Conservation (phyloP, 2,888 invertebrate genomes). For the Andricus curvator region DNA sequence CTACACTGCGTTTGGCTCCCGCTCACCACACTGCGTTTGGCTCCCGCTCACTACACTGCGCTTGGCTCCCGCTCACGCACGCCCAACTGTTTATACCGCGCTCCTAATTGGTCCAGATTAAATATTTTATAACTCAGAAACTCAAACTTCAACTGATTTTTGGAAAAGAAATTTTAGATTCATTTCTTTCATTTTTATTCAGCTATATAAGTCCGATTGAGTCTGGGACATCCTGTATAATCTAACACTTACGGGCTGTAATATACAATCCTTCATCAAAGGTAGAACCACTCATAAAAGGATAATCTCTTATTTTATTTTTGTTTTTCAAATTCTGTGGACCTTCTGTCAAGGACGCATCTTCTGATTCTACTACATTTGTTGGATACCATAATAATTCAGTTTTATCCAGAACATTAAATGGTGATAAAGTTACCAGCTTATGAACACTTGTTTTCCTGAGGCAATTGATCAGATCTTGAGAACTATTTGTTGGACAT, state of each 20-base stretch:
- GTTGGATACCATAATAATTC: neutral
- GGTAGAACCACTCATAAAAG: neutral
- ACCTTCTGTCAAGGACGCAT: slow-evolving; percentile 3
- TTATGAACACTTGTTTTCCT: slow-evolving; percentile 76
- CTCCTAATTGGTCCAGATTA: too few relatives aligned
- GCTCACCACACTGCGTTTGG: too few relatives aligned
- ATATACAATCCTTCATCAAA: slow-evolving; percentile 6
- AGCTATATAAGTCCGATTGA: too few relatives aligned
- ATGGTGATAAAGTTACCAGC: neutral
- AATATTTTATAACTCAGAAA: too few relatives aligned
- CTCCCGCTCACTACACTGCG: too few relatives aligned
- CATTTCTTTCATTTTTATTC: too few relatives aligned
- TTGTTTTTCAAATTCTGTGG: neutral
- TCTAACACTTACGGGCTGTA: neutral
- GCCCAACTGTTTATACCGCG: too few relatives aligned
- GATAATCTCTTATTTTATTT: slow-evolving; percentile 24
- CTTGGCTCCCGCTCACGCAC: too few relatives aligned
- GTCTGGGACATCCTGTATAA: too few relatives aligned
- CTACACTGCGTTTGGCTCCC: too few relatives aligned
- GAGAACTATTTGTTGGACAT: slow-evolving; percentile 81
- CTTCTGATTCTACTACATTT: slow-evolving; percentile 3
- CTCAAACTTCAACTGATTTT: too few relatives aligned
- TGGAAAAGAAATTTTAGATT: too few relatives aligned
- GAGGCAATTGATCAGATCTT: slow-evolving; percentile 82
- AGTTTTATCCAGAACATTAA: neutral